phyloP scores from a whole-genome alignment of 2,113 vertebrate genomes.

The Pelmatolapia mariae region DNA sequence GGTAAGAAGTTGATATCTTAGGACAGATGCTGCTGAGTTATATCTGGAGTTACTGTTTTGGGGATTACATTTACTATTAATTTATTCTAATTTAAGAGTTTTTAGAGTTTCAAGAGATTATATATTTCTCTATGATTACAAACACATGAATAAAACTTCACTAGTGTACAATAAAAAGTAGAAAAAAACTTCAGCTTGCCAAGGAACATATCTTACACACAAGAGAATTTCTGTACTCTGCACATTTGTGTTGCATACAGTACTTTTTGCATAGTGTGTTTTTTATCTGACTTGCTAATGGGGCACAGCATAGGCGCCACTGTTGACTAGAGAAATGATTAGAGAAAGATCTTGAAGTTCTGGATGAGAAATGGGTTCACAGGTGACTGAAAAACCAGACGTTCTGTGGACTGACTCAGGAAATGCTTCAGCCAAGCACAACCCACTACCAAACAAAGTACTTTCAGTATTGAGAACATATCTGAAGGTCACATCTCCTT shows the following conservation, averaged over 20 bases:
- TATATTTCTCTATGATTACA: neutral
- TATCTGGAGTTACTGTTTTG: neutral
- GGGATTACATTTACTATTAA: neutral
- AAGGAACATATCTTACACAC: neutral
- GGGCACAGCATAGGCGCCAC: neutral
- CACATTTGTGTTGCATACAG: neutral
- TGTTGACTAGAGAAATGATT: neutral
- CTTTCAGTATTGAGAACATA: neutral
- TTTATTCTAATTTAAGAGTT: neutral
- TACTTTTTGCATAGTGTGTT: neutral
- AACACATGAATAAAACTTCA: neutral
- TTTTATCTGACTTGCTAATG: neutral
- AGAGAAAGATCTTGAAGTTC: neutral
- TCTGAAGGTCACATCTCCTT: neutral
- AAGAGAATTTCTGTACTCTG: neutral
- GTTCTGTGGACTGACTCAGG: neutral
- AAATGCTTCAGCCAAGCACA: neutral
- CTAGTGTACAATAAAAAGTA: neutral
- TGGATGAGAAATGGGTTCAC: neutral
- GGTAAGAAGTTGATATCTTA: slow-evolving; percentile 10
- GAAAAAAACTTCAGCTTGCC: neutral
- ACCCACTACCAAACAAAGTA: neutral
- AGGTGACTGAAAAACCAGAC: neutral
- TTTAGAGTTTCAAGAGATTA: neutral
- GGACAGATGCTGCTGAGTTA: slow-evolving; percentile 31